phyloP scores from a whole-genome alignment of 1,140 invertebrate genomes.

The Oncopodura yosiiana region DNA sequence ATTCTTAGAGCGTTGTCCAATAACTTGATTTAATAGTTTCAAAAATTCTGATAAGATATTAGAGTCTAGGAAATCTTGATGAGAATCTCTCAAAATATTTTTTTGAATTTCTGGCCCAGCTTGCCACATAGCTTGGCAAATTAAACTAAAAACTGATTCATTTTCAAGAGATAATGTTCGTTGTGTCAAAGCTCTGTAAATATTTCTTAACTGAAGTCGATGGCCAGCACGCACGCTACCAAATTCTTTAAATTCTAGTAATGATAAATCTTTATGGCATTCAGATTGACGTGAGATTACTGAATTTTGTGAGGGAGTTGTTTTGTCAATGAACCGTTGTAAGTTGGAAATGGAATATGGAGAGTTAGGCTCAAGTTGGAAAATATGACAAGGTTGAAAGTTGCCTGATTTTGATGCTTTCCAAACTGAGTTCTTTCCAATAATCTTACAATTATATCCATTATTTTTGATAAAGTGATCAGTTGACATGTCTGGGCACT shows the following conservation, averaged over 20 bases:
- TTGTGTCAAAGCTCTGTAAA: conserved; percentile 4
- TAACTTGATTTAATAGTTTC: conserved; percentile 1
- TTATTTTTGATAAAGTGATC: conserved; percentile 13
- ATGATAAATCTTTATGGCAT: conserved; percentile 15
- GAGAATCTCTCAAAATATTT: not conserved
- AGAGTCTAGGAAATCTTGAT: conserved; percentile 10
- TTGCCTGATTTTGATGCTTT: too few relatives aligned
- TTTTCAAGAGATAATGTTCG: conserved; percentile 8
- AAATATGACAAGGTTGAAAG: not conserved
- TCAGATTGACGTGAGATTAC: conserved; percentile 10
- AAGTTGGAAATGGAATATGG: conserved; percentile 11
- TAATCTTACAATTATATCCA: conserved; percentile 3
- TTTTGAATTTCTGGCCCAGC: too few relatives aligned
- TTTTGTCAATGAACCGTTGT: conserved; percentile 3
- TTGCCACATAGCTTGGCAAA: conserved; percentile 17
- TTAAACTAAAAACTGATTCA: conserved; percentile 12
- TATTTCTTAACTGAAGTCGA: conserved; percentile 17
- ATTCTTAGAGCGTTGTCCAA: conserved; percentile 10
- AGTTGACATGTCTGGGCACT: not conserved
- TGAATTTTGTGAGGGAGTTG: conserved; percentile 5
- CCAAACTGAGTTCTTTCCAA: too few relatives aligned
- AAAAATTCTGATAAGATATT: conserved; percentile 15
- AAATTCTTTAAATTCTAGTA: conserved; percentile 22
- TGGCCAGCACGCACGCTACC: conserved; percentile 6
- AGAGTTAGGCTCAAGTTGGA: conserved; percentile 3